Percentiles rank a stretch among this genome's conserved stretches.
These are phyloP conservation scores for Chloroceryle inda DNA, from an alignment of 2,797 vertebrate genomes.

Conservation along the genomic window DNA sequence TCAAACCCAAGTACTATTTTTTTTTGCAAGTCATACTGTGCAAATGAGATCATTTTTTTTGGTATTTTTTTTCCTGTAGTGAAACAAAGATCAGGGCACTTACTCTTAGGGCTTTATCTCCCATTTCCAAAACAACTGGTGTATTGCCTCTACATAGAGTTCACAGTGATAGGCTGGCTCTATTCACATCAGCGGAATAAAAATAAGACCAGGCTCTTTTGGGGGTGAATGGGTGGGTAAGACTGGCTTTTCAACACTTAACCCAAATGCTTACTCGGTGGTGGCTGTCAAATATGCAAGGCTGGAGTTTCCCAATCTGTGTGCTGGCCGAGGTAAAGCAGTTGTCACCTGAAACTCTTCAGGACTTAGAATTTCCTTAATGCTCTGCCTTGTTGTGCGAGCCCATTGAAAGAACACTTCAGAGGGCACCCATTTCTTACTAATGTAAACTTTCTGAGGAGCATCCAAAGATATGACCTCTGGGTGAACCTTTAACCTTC, in stretches of 20 bases:
- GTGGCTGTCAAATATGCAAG: slow-evolving; percentile 7
- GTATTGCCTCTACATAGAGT: not conserved
- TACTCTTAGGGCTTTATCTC: not conserved
- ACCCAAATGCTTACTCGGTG: slow-evolving; percentile 1
- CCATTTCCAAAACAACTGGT: not conserved
- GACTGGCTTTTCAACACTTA: not conserved
- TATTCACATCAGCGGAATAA: not conserved
- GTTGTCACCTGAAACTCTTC: slow-evolving; percentile 63
- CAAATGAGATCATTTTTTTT: not conserved
- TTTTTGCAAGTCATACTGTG: not conserved
- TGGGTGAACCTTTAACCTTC: slow-evolving; percentile 94
- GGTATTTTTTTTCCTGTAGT: not conserved
- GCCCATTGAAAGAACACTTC: slow-evolving; percentile 82
- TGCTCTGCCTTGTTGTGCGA: slow-evolving; percentile 76
- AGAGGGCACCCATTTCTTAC: slow-evolving; percentile 82
- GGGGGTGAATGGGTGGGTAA: not conserved
- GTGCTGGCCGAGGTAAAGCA: slow-evolving; percentile 56
- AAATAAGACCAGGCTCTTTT: not conserved
- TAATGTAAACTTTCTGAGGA: slow-evolving; percentile 96
- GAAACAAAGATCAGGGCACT: not conserved
- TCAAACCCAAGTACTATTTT: not conserved
- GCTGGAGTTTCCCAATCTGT: slow-evolving; percentile 37
- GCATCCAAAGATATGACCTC: slow-evolving; percentile 97
- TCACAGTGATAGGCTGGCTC: not conserved
- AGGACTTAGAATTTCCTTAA: slow-evolving; percentile 74